These are phyloP conservation scores for Cephus pygmeus DNA, from an alignment of 2,888 invertebrate genomes.

Conservation along the genomic window DNA sequence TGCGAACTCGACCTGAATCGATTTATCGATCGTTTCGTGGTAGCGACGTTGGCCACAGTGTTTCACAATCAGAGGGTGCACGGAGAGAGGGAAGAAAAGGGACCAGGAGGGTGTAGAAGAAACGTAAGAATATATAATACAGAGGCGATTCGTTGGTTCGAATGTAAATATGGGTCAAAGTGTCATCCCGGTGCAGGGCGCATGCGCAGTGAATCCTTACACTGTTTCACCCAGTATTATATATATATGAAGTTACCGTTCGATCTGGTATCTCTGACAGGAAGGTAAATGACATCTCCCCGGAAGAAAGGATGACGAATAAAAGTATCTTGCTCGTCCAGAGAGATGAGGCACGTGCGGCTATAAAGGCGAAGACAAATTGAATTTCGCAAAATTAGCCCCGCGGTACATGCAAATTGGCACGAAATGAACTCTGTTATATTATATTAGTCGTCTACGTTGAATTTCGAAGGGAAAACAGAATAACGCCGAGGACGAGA, in stretches of 20 bases:
- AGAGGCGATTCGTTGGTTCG: constrained; percentile 24
- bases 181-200: no score
- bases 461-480: constrained; percentile 61
- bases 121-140: no score
- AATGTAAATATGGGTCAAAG: constrained; percentile 38
- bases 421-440: constrained; percentile 64
- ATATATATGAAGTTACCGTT: no score
- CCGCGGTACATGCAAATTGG: constrained; percentile 63
- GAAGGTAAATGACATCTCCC: no score
- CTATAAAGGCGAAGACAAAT: constrained; percentile 57
- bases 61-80: no score
- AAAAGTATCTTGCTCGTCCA: neutral
- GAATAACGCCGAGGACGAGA: constrained; percentile 50
- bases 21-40: constrained; percentile 49
- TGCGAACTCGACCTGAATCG: constrained; percentile 46
- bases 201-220: no score
- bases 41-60: no score
- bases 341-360: constrained; percentile 44
- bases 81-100: no score
- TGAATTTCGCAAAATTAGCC: constrained; percentile 60
- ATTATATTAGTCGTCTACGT: constrained; percentile 62
- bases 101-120: no score
- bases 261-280: no score
- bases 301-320: neutral
- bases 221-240: no score